Evolutionary conservation across 2,888 invertebrate genomes (phyloP).

Genomic region (Nipponacmea schrenckii): DNA sequence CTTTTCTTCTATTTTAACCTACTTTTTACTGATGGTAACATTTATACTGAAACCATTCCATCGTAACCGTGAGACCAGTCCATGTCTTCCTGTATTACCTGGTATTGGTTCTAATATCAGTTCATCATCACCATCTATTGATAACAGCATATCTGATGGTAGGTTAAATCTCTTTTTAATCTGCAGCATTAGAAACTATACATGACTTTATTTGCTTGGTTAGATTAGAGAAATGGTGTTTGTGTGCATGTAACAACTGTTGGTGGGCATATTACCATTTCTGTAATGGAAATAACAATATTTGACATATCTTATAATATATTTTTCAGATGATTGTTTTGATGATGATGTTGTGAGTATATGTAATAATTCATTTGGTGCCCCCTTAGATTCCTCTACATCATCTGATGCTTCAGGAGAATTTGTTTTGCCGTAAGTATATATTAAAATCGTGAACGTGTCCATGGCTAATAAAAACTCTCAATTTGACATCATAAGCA

Average conservation of each 20-base stretch:
- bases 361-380: constrained; percentile 57
- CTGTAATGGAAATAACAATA: too few species aligned
- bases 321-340: constrained; percentile 53
- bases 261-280: too few species aligned
- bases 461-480: too few species aligned
- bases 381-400: constrained; percentile 55
- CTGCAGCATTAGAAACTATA: too few species aligned
- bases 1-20: constrained; percentile 37
- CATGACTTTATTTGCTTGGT: too few species aligned
- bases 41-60: constrained; percentile 37
- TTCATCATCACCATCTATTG: constrained; percentile 31
- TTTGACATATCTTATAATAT: too few species aligned
- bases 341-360: constrained; percentile 51
- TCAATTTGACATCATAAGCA: too few species aligned
- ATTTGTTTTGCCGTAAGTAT: constrained; percentile 32
- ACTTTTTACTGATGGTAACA: constrained; percentile 39
- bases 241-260: too few species aligned
- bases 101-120: constrained; percentile 24
- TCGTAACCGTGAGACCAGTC: constrained; percentile 10
- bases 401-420: constrained; percentile 45
- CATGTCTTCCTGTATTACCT: constrained; percentile 25
- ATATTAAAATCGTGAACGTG: too few species aligned
- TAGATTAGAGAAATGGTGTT: too few species aligned
- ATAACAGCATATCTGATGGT: constrained; percentile 62
- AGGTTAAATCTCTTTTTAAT: too few species aligned